These are phyloP conservation scores for Carcina quercana DNA, from an alignment of 2,888 invertebrate species.

Conservation along the genomic window DNA sequence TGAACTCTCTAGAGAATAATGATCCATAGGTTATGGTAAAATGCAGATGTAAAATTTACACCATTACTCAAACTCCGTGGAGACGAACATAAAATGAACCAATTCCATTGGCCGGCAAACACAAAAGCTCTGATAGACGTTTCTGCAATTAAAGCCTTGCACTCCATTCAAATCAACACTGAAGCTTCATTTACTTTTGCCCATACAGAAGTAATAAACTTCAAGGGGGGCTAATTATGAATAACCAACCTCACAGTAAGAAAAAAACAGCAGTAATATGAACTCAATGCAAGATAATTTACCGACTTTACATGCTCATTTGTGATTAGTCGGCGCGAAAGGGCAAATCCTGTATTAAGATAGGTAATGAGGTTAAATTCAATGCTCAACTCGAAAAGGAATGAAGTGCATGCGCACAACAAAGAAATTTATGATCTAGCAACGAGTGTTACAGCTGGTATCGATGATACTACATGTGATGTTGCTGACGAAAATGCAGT, in stretches of 20 bases:
- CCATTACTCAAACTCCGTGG: no score
- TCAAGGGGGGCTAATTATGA: slow-evolving; percentile 72
- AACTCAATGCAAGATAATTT: slow-evolving; percentile 72
- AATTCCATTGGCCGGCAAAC: no score
- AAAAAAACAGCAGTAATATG: slow-evolving; percentile 61
- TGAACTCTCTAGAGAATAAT: no score
- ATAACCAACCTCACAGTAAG: slow-evolving; percentile 56
- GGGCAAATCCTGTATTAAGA: slow-evolving; percentile 75
- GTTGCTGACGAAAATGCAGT: slow-evolving; percentile 68
- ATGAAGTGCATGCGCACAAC: slow-evolving; percentile 27
- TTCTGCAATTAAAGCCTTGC: slow-evolving; percentile 25
- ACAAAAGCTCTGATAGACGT: slow-evolving; percentile 28
- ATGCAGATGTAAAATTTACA: no score
- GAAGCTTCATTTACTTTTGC: slow-evolving; percentile 51
- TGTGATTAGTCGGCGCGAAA: slow-evolving; percentile 74
- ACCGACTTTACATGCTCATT: slow-evolving; percentile 73
- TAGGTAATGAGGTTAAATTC: slow-evolving; percentile 74
- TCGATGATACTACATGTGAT: slow-evolving; percentile 33
- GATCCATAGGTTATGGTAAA: no score
- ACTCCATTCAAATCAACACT: slow-evolving; percentile 44
- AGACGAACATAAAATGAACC: no score
- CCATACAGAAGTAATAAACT: slow-evolving; percentile 69
- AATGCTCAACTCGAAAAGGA: slow-evolving; percentile 33
- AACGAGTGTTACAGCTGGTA: slow-evolving; percentile 42
- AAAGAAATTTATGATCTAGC: slow-evolving; percentile 46